Base-by-base conservation (phyloP, 1,140 invertebrate species). In the Chironomus striatipennis region DNA sequence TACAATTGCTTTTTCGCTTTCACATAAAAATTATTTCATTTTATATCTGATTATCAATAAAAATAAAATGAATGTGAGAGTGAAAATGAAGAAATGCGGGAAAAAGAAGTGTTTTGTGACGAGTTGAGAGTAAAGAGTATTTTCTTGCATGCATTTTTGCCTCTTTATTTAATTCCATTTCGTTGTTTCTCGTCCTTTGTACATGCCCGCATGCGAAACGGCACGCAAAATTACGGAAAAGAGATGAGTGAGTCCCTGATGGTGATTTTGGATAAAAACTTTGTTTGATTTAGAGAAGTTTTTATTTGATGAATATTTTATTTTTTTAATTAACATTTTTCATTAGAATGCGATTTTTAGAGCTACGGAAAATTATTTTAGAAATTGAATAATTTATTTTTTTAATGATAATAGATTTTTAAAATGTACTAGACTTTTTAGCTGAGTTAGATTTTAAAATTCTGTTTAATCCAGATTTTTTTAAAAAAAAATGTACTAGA, bases 41-140 rank as follows among this genome's bases (percentile, higher is more conserved):
- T 70, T 70, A 70, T 70, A 70, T 70, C 65, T 20, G 65, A 70
- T 70, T 70, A 21, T 70, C 65, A 70, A 70, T 70, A 70, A 70
- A 70, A 70, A 70, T 70, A n/a, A 57, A 57, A 57, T 57, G n/a
- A 10, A 57, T 57, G n/a, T n/a, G n/a, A 57, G 10, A 57, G n/a
- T n/a, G 47, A 8, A 57, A 57, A 10, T 57, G 47, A 10, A 12
- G 9, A 57, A 10, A 57, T 12, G 47, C n/a, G 20, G 65, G 17
- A 18, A 70, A 70, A 67, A 67, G n/a, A 20, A 70, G 18, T 21
- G 18, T 17, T 8, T 20, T 67, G n/a, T 67, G n/a, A 7, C 18
- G 64, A 12, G 7, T 21, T 7, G 7, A 20, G 17, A 17, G 47
- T 4, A 57, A 57, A n/a, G 12, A 57, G 12, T 57, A 12, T 57